A percentile compares a stretch with the other conserved stretches of the same genome.
These are phyloP conservation scores for Sarotherodon lohbergeri DNA, from an alignment of 2,113 vertebrate genomes.

Conservation along the genomic window DNA sequence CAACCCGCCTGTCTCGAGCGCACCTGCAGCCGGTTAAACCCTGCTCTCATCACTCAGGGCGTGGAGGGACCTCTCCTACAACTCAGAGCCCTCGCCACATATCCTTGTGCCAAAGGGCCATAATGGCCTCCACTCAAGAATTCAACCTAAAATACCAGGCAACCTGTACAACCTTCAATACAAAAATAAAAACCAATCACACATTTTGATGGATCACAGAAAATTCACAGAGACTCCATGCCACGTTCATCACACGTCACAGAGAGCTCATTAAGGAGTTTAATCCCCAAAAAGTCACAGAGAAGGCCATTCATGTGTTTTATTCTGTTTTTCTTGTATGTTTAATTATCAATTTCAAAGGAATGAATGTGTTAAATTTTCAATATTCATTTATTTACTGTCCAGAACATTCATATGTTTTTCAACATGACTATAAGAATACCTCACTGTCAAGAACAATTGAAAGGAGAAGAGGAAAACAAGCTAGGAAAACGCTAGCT, in stretches of 20 bases:
- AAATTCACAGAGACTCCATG: background rate
- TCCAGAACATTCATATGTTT: background rate
- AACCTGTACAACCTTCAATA: background rate
- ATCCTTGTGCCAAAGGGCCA: conserved; percentile 38
- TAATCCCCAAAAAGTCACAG: background rate
- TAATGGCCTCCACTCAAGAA: conserved; percentile 29
- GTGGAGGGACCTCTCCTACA: conserved; percentile 52
- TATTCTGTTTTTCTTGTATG: background rate
- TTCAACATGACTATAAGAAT: background rate
- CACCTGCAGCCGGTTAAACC: conserved; percentile 69
- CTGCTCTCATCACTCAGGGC: conserved; percentile 68
- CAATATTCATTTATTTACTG: background rate
- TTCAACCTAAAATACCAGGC: conserved; percentile 26
- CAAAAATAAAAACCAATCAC: background rate
- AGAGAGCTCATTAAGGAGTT: background rate
- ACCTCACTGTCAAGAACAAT: background rate
- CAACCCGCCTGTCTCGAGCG: conserved; percentile 41
- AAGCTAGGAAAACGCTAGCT: background rate
- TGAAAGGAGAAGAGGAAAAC: background rate
- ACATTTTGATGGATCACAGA: background rate
- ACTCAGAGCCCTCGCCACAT: conserved; percentile 28
- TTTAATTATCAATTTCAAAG: background rate
- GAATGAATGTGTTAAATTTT: background rate
- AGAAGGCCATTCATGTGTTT: background rate
- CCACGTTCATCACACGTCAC: background rate